phyloP scores from a whole-genome alignment of 2,888 invertebrate genomes.

The Thera britannica region DNA sequence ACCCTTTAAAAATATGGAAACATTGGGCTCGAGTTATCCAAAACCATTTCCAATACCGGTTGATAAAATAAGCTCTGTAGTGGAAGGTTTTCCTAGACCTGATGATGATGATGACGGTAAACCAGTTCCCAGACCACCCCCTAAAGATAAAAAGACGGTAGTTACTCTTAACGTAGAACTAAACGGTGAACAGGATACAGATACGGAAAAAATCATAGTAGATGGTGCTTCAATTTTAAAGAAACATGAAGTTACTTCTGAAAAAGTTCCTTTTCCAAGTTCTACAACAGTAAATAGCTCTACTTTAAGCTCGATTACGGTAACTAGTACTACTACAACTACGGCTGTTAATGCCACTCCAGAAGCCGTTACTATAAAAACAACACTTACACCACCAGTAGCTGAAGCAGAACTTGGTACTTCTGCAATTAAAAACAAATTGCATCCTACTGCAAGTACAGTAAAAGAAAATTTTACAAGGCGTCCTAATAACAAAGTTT shows the following conservation, averaged over 20 bases:
- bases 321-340: constrained; percentile 41
- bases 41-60: constrained; percentile 89
- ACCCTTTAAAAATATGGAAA: constrained; percentile 85
- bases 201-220: constrained; percentile 71
- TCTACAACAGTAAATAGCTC: constrained; percentile 36
- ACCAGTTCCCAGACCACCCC: constrained; percentile 76
- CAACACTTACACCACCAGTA: constrained; percentile 42
- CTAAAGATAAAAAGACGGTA: constrained; percentile 79
- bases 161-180: constrained; percentile 72
- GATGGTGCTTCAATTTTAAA: constrained; percentile 79
- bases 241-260: constrained; percentile 57
- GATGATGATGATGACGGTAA: constrained; percentile 71
- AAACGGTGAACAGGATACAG: constrained; percentile 66
- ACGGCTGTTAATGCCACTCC: constrained; percentile 35
- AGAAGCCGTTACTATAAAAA: constrained; percentile 39
- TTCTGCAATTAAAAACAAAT: constrained; percentile 36
- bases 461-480: constrained; percentile 68
- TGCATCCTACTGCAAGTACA: constrained; percentile 13
- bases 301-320: constrained; percentile 42
- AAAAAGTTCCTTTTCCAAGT: constrained; percentile 41
- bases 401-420: constrained; percentile 42
- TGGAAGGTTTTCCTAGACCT: constrained; percentile 58
- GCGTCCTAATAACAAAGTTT: constrained; percentile 78
- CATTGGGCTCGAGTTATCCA: constrained; percentile 85
- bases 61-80: constrained; percentile 84